A percentile compares a stretch with the other conserved stretches of the same genome.
phyloP scores from a whole-genome alignment of 2,797 vertebrate species.

The Pseudotriccus pelzelni region DNA sequence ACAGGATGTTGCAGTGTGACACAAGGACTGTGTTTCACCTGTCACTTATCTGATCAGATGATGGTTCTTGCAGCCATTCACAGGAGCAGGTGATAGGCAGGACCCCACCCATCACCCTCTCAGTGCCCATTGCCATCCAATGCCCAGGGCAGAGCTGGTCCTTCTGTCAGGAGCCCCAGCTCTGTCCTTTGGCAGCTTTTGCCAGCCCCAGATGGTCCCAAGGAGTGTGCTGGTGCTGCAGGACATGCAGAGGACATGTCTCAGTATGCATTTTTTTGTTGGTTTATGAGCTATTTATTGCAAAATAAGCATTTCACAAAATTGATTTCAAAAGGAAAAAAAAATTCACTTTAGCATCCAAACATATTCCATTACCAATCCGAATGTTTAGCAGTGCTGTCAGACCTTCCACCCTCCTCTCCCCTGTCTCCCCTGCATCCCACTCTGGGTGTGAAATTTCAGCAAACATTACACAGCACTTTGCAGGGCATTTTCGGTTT shows the following conservation, averaged over 20 bases:
- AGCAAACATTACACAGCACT: background rate
- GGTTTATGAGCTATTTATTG: background rate
- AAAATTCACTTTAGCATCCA: background rate
- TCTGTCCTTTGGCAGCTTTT: background rate
- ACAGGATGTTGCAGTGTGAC: accelerated
- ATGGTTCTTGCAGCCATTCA: background rate
- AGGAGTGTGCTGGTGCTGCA: background rate
- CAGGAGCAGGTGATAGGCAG: background rate
- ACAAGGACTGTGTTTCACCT: background rate
- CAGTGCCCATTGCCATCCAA: background rate
- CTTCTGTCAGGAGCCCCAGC: background rate
- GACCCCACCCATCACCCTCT: background rate
- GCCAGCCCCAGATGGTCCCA: background rate
- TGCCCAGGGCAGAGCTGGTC: background rate
- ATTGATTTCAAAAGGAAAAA: background rate
- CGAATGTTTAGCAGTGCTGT: background rate
- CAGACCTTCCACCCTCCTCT: background rate
- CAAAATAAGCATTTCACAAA: background rate
- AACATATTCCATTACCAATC: background rate
- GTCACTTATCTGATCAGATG: background rate
- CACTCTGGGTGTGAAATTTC: background rate
- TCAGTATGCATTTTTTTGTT: background rate
- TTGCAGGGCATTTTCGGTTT: background rate
- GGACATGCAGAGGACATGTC: background rate
- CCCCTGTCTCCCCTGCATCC: background rate